Evolutionary conservation across 2,797 vertebrate genomes (phyloP).

Genomic region (Lacerta viridis): DNA sequence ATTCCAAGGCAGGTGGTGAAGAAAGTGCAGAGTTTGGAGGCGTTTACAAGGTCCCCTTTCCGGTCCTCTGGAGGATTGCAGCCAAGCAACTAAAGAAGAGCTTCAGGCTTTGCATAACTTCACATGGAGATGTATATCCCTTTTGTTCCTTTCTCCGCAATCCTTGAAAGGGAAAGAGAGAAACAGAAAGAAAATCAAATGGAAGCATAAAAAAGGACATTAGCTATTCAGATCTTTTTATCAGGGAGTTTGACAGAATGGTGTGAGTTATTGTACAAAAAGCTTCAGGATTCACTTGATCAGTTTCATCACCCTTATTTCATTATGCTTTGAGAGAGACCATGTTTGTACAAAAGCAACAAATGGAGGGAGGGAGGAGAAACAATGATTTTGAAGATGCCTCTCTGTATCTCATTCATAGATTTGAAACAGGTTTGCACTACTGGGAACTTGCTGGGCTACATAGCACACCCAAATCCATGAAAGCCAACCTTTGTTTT

Average conservation of each 20-base stretch:
- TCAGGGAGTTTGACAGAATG: slow-evolving; percentile 24
- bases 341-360: slow-evolving; percentile 29
- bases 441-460: background rate
- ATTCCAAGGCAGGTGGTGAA: slow-evolving; percentile 18
- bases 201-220: slow-evolving; percentile 38
- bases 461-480: background rate
- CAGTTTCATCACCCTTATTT: background rate
- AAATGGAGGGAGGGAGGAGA: slow-evolving; percentile 34
- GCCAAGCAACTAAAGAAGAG: background rate
- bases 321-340: slow-evolving; percentile 37
- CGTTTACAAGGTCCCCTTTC: slow-evolving; percentile 41
- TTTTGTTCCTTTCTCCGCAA: slow-evolving; percentile 59
- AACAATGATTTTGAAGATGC: slow-evolving; percentile 51
- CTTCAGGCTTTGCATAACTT: slow-evolving; percentile 57
- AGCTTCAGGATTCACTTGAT: slow-evolving; percentile 35
- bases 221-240: slow-evolving; percentile 49
- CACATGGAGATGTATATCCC: slow-evolving; percentile 49
- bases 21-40: background rate
- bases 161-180: slow-evolving; percentile 59
- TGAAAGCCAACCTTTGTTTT: slow-evolving; percentile 6
- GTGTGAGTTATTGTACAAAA: slow-evolving; percentile 38
- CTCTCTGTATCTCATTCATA: slow-evolving; percentile 30
- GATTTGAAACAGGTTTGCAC: background rate
- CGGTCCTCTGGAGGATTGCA: background rate
- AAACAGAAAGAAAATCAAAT: slow-evolving; percentile 64